Base-by-base conservation (phyloP, 2,888 invertebrate genomes). In the Himalopsyche kuldschensis region DNA sequence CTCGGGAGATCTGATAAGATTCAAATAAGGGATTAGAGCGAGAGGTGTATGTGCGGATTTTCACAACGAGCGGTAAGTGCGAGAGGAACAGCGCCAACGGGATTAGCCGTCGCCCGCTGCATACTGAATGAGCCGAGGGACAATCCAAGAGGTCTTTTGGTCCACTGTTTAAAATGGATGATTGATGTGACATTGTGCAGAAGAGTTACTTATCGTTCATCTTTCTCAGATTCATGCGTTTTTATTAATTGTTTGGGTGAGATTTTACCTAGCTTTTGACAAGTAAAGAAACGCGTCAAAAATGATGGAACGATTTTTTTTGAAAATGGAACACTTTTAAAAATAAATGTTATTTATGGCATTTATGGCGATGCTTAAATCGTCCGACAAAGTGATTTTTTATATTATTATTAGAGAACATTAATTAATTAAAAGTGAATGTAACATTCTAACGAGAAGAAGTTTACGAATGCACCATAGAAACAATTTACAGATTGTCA, bases 1-100 rank as follows among this genome's bases (percentile, higher is more conserved):
- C 83, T 69, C n/a, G 80, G n/a, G 81, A 84, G 76, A 92, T 91
- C 92, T 91, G 92, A 92, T 92, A 92, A 92, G 92, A 92, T 92
- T 92, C 92, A 92, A 92, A 92, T 92, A 92, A 92, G 91, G 91
- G 92, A 92, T 92, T 92, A 92, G 91, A 82, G 81, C 20, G 86
- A 91, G 89, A 84, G 89, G 89, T 90, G 90, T 88, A 88, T 86
- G 87, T 87, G 87, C 55, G 91, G 91, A 91, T 91, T 91, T 91
- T 91, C 90, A 88, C 88, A 87, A 87, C 87, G 88, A 87, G 87
- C 87, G 87, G 86, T 86, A 88, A 85, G 91, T 89, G 88, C 78
- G 89, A 91, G 89, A 81, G 89, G 87, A 91, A 91, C 86, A 86
- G 87, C 47, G 46, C 87, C 87, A 85, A 89, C 84, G 89, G 91